Conservation (phyloP, 2,113 vertebrate species). For the Lepus timidus region DNA sequence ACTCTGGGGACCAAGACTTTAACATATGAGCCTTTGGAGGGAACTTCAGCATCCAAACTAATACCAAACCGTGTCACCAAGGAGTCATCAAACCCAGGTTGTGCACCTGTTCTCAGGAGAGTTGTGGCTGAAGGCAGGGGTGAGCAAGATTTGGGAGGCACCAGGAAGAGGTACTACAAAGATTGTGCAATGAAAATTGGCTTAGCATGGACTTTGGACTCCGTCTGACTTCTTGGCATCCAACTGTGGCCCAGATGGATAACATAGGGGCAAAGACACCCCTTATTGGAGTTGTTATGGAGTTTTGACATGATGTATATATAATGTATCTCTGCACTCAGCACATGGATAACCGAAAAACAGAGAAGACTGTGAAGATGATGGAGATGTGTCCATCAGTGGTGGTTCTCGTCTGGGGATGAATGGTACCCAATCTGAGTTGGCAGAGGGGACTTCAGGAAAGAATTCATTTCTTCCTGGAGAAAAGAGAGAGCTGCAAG, state of each 20-base stretch:
- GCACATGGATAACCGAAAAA: background rate
- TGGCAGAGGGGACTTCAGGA: background rate
- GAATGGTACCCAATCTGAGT: background rate
- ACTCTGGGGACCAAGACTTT: no score
- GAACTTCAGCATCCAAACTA: no score
- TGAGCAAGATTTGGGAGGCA: background rate
- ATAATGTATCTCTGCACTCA: background rate
- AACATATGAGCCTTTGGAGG: no score
- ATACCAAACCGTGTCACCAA: no score
- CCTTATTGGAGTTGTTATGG: background rate
- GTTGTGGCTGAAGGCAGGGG: background rate
- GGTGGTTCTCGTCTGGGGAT: background rate
- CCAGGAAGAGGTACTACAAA: background rate
- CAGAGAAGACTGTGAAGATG: background rate
- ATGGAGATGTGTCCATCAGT: background rate
- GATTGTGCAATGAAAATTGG: background rate
- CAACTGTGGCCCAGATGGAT: background rate
- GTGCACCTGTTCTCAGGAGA: background rate
- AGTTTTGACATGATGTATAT: background rate
- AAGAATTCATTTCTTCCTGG: conserved; percentile 53
- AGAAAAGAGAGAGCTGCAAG: background rate
- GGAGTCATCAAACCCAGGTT: background rate
- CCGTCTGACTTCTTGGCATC: background rate
- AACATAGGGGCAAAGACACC: background rate
- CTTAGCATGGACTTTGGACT: background rate